Conservation (phyloP, 2,888 invertebrate genomes). For the Rhagonycha lutea region DNA sequence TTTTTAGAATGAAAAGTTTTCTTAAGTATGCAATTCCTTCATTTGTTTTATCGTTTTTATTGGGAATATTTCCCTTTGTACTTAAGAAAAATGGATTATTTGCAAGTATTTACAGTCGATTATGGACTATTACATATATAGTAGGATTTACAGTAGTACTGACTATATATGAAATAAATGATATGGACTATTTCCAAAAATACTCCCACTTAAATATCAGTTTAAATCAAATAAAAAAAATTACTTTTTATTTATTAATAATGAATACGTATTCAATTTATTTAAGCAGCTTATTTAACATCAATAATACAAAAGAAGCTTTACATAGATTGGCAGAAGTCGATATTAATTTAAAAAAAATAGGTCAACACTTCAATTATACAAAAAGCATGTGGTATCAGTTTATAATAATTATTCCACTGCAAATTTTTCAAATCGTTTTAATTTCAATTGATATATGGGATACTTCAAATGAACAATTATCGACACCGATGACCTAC, state of each 20-base stretch:
- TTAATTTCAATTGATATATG: neutral
- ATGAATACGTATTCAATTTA: constrained; percentile 3
- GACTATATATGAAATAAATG: neutral
- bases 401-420: neutral
- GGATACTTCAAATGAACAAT: constrained; percentile 6
- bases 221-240: neutral
- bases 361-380: constrained; percentile 5
- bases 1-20: neutral
- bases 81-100: neutral
- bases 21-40: neutral
- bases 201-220: neutral
- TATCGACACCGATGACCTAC: neutral
- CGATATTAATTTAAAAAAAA: neutral
- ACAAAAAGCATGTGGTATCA: neutral
- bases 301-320: neutral
- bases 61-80: neutral
- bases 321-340: neutral
- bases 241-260: neutral
- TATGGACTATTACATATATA: neutral
- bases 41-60: neutral
- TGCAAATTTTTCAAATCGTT: constrained; percentile 3
- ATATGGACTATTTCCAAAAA: neutral
- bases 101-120: neutral
- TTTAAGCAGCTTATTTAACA: neutral
- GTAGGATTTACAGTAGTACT: neutral